These are phyloP conservation scores for Rhea americana DNA, from an alignment of 2,113 vertebrate genomes.

Conservation along the genomic window DNA sequence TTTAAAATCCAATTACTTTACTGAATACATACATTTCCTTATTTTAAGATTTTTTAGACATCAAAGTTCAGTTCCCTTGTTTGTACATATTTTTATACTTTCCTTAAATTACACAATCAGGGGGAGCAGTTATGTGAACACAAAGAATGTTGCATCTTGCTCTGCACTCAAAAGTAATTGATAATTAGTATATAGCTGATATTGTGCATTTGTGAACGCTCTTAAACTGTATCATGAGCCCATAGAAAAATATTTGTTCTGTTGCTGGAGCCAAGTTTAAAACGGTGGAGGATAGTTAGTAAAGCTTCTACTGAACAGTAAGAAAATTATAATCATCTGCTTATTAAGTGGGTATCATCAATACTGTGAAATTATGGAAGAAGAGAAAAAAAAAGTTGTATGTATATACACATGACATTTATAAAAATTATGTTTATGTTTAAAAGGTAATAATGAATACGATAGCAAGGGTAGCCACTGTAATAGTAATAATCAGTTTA, in stretches of 20 bases:
- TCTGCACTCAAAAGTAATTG: neutral
- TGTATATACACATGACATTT: neutral
- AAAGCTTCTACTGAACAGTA: neutral
- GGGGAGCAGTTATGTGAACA: neutral
- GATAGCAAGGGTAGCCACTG: neutral
- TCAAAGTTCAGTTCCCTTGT: neutral
- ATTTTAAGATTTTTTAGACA: neutral
- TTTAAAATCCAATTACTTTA: neutral
- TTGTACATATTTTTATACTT: neutral
- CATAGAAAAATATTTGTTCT: neutral
- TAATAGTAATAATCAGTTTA: neutral
- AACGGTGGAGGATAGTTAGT: neutral
- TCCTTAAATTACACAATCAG: neutral
- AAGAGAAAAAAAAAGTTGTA: neutral
- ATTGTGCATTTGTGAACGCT: neutral
- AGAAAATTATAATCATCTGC: neutral
- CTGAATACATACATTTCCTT: neutral
- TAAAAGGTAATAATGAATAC: neutral
- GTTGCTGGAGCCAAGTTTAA: neutral
- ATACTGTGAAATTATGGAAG: neutral
- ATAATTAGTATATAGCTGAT: neutral
- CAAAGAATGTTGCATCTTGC: rapidly evolving
- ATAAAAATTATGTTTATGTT: neutral
- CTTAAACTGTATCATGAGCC: neutral
- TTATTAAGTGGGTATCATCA: neutral